Evolutionary conservation across 2,888 invertebrate species (phyloP).

Genomic region (Pandemis cinnamomeana): DNA sequence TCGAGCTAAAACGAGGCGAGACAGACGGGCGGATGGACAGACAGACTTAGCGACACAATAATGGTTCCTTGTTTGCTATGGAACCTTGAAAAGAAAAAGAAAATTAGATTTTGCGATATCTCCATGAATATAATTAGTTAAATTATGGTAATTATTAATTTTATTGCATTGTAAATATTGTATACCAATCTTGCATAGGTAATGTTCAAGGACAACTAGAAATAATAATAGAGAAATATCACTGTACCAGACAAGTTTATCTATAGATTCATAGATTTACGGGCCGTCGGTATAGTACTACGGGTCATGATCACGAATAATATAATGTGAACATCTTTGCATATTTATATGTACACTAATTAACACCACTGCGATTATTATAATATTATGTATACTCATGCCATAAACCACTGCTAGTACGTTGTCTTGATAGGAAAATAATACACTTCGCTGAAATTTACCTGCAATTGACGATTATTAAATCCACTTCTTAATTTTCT

Average conservation of each 20-base stretch:
- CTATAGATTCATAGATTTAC: slow-evolving; percentile 27
- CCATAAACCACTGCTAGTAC: background rate
- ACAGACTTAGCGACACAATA: too few relatives aligned
- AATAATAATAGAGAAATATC: slow-evolving; percentile 4
- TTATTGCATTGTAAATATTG: background rate
- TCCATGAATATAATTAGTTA: background rate
- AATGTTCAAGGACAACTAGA: background rate
- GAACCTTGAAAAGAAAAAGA: background rate
- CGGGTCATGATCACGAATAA: slow-evolving; percentile 36
- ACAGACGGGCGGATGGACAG: too few relatives aligned
- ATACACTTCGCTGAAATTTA: too few relatives aligned
- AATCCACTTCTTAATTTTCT: too few relatives aligned
- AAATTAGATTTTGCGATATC: background rate
- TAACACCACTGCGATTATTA: slow-evolving; percentile 16
- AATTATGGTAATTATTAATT: slow-evolving; percentile 1
- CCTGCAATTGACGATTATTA: too few relatives aligned
- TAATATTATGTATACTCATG: background rate
- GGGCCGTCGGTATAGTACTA: slow-evolving; percentile 17
- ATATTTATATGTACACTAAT: slow-evolving; percentile 20
- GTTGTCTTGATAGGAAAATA: background rate
- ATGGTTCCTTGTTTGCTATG: slow-evolving; percentile 39
- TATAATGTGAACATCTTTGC: slow-evolving; percentile 19
- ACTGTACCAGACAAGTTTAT: slow-evolving; percentile 19
- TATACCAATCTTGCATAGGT: background rate
- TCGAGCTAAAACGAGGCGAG: too few relatives aligned